Conservation (phyloP, 1,140 invertebrate genomes). For the Pseudomyrmex gracilis region DNA sequence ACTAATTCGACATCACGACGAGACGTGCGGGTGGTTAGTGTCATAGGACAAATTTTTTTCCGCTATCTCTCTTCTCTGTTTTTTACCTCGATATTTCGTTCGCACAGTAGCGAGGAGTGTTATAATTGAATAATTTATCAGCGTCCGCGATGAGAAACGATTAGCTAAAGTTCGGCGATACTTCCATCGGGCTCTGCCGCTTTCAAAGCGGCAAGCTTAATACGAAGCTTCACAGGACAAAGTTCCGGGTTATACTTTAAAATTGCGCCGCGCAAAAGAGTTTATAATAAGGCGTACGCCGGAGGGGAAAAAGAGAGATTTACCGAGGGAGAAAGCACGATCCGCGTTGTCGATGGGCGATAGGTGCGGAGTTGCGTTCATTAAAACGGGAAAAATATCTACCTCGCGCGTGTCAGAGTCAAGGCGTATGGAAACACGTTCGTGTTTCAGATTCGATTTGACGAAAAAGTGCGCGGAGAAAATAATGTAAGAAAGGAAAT, state of each 20-base stretch:
- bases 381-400: constrained; percentile 58
- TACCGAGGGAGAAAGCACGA: constrained; percentile 5
- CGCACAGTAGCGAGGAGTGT: neutral
- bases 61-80: neutral
- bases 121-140: constrained; percentile 61
- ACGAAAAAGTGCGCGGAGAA: neutral
- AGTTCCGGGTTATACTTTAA: constrained; percentile 56
- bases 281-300: constrained; percentile 53
- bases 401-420: neutral
- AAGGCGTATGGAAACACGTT: neutral
- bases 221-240: constrained; percentile 26
- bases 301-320: constrained; percentile 27
- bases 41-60: neutral
- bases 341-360: constrained; percentile 8
- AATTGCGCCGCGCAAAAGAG: constrained; percentile 62
- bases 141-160: constrained; percentile 51
- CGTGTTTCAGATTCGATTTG: constrained; percentile 41
- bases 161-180: constrained; percentile 57
- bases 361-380: constrained; percentile 56
- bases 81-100: constrained; percentile 9
- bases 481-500: constrained; percentile 21
- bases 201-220: constrained; percentile 39
- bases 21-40: constrained; percentile 1
- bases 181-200: constrained; percentile 32
- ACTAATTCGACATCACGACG: constrained; percentile 27